Evolutionary conservation across 2,113 vertebrate genomes (phyloP).

Genomic region (Limanda limanda): DNA sequence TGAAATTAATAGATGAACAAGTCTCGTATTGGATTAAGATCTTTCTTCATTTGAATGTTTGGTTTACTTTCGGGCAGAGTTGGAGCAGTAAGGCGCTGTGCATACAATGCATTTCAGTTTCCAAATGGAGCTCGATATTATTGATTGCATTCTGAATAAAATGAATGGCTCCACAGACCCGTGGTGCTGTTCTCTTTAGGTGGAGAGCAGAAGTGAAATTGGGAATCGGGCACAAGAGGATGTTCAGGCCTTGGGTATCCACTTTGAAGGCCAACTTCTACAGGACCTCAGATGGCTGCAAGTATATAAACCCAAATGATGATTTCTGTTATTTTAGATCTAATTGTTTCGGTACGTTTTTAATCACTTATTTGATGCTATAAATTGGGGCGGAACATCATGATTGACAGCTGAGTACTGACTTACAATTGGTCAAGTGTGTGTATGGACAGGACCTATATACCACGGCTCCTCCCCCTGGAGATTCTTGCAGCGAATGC

Average conservation of each 20-base stretch:
- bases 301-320: too few relatives aligned
- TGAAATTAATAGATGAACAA: slow-evolving; percentile 50
- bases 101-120: slow-evolving; percentile 41
- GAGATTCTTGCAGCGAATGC: too few relatives aligned
- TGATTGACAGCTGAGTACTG: too few relatives aligned
- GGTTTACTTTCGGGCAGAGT: slow-evolving; percentile 52
- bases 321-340: too few relatives aligned
- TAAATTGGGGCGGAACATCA: too few relatives aligned
- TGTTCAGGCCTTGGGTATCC: neutral
- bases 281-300: neutral
- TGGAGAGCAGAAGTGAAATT: slow-evolving; percentile 6
- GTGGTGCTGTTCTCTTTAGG: neutral
- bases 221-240: neutral
- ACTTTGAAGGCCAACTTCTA: neutral
- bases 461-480: too few relatives aligned
- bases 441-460: too few relatives aligned
- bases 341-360: too few relatives aligned
- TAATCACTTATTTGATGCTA: too few relatives aligned
- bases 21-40: slow-evolving; percentile 53
- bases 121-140: slow-evolving; percentile 54
- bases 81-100: slow-evolving; percentile 18
- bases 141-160: slow-evolving; percentile 53
- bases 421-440: too few relatives aligned
- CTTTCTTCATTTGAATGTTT: slow-evolving; percentile 65
- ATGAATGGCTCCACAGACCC: slow-evolving; percentile 41